A percentile compares a stretch with the other conserved stretches of the same genome.
Evolutionary conservation across 2,888 invertebrate species (phyloP).

Genomic region (Allophyes oxyacanthae): DNA sequence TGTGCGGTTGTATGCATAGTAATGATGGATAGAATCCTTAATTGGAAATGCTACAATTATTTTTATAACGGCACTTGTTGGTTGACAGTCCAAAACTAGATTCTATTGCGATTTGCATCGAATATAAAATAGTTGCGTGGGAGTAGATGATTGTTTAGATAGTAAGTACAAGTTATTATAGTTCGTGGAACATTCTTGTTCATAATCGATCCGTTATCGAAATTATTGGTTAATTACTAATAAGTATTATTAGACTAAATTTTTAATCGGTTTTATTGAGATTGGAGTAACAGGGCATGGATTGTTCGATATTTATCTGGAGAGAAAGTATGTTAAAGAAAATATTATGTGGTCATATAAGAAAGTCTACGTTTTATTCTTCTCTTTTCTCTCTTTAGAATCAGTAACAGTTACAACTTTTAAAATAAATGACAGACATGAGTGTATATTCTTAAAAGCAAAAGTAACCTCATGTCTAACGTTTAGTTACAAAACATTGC

Average conservation of each 20-base stretch:
- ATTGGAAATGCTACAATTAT: conserved; percentile 56
- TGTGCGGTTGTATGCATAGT: conserved; percentile 31
- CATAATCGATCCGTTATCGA: conserved; percentile 34
- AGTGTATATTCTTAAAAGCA: background rate
- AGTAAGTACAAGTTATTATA: conserved; percentile 12
- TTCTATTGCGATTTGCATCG: conserved; percentile 1
- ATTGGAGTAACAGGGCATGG: background rate
- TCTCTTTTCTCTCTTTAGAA: too few relatives aligned
- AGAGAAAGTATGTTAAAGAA: background rate
- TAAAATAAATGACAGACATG: too few relatives aligned
- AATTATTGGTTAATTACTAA: conserved; percentile 23
- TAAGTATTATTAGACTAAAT: conserved; percentile 1
- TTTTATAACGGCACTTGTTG: conserved; percentile 49
- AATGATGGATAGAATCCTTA: conserved; percentile 53
- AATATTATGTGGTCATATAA: too few relatives aligned
- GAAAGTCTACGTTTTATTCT: too few relatives aligned
- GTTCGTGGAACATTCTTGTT: conserved; percentile 20
- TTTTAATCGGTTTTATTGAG: conserved; percentile 6
- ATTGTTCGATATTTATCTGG: conserved; percentile 7
- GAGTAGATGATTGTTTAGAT: conserved; percentile 15
- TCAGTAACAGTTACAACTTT: too few relatives aligned
- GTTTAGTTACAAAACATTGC: background rate
- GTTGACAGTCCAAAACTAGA: conserved; percentile 24
- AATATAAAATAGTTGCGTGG: conserved; percentile 8
- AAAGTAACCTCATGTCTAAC: background rate